These are phyloP conservation scores for Paelopatides confundens DNA, from an alignment of 53 echinoderm and acorn worm genomes.

Conservation along the genomic window DNA sequence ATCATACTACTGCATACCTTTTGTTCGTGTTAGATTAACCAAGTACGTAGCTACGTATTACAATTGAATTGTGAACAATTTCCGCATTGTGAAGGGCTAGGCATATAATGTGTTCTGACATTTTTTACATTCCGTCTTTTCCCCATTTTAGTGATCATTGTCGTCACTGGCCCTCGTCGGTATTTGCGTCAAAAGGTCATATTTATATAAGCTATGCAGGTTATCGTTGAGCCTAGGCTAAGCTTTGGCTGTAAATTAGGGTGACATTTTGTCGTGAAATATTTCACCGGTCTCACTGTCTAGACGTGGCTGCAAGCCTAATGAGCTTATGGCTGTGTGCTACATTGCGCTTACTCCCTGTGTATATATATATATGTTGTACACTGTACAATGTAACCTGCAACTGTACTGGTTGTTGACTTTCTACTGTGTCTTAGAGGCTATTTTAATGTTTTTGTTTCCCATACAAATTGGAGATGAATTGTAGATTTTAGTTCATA, in stretches of 20 bases:
- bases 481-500: too few relatives aligned
- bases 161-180: conserved; percentile 22
- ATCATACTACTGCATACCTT: not conserved
- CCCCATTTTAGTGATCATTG: not conserved
- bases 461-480: too few relatives aligned
- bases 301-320: conserved; percentile 46
- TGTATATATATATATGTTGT: not conserved
- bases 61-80: conserved; percentile 24
- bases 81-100: conserved; percentile 21
- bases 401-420: too few relatives aligned
- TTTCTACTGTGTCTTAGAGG: too few relatives aligned
- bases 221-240: not conserved
- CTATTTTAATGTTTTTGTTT: too few relatives aligned
- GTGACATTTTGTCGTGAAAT: conserved; percentile 7
- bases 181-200: conserved; percentile 37
- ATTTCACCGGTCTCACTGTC: conserved; percentile 18
- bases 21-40: not conserved
- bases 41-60: not conserved
- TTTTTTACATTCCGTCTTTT: conserved; percentile 34
- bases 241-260: conserved; percentile 20
- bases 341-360: conserved; percentile 28
- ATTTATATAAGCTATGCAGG: conserved; percentile 16
- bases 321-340: conserved; percentile 22
- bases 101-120: conserved; percentile 1
- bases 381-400: too few relatives aligned